Conservation (phyloP, 2,797 vertebrate species). For the Steatocranus sp. region DNA sequence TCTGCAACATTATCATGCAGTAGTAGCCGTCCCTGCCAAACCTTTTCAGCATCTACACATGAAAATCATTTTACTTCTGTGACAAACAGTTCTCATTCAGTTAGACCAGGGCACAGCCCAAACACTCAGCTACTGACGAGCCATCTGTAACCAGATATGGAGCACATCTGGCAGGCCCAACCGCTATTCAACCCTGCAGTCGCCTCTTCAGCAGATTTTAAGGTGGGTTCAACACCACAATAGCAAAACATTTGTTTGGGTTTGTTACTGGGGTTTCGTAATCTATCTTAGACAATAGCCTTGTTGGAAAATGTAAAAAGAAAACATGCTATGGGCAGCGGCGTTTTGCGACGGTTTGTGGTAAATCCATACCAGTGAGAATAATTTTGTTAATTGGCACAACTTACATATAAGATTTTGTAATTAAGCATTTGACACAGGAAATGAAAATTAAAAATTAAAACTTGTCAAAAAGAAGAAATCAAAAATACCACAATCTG, state of each 20-base stretch:
- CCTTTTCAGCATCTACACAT: background rate
- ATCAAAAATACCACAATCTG: background rate
- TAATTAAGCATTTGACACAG: background rate
- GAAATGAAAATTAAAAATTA: background rate
- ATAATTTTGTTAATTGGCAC: background rate
- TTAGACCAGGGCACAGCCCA: conserved; percentile 5
- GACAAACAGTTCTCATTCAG: conserved; percentile 9
- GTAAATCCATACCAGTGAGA: background rate
- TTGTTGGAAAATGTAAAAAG: background rate
- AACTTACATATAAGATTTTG: background rate
- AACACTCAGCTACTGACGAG: conserved; percentile 68
- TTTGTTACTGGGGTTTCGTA: background rate
- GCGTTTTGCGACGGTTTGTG: background rate
- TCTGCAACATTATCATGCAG: background rate
- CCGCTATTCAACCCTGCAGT: conserved; percentile 49
- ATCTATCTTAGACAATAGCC: background rate
- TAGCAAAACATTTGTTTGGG: background rate
- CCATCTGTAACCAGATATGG: conserved; percentile 80
- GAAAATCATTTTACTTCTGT: background rate
- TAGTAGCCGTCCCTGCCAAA: background rate
- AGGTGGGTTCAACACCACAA: conserved; percentile 14
- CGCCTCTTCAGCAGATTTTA: conserved; percentile 51
- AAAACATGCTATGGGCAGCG: background rate
- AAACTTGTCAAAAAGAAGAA: background rate
- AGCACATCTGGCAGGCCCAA: conserved; percentile 80